These are phyloP conservation scores for Macrophya alboannulata DNA, from an alignment of 2,888 invertebrate species.

Conservation along the genomic window DNA sequence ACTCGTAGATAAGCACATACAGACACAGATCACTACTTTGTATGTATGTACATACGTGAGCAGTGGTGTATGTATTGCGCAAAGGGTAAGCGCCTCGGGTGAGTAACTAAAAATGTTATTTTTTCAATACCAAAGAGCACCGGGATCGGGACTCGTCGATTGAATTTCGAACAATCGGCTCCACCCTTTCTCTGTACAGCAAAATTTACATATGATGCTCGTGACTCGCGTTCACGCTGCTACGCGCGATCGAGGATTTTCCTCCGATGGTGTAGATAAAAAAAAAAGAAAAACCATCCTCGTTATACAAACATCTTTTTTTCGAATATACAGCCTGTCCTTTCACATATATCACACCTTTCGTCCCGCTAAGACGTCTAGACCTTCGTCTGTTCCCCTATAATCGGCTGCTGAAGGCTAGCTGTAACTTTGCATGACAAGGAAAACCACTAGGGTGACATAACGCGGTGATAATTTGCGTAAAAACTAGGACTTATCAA, in stretches of 20 bases:
- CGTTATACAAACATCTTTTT: neutral
- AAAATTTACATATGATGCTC: constrained; percentile 1
- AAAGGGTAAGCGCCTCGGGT: neutral
- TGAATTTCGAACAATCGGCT: neutral
- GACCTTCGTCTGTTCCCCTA: constrained; percentile 29
- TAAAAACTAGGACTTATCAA: neutral
- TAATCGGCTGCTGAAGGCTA: constrained; percentile 6
- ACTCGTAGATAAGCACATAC: neutral
- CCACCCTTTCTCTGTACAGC: neutral
- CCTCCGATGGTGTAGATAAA: neutral
- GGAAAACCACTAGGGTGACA: neutral
- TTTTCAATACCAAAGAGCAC: neutral
- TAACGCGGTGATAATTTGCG: neutral
- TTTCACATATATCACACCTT: neutral
- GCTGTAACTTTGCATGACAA: constrained; percentile 14
- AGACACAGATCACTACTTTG: neutral
- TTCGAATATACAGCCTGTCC: neutral
- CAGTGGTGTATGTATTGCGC: neutral
- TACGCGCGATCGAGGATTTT: neutral
- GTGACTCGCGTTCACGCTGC: neutral
- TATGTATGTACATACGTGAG: neutral
- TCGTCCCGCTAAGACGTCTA: constrained; percentile 29
- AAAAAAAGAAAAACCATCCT: neutral
- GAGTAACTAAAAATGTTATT: constrained; percentile 8
- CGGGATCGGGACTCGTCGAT: neutral